Evolutionary conservation across 2,888 invertebrate species (phyloP).

Genomic region (Germaria angustata): DNA sequence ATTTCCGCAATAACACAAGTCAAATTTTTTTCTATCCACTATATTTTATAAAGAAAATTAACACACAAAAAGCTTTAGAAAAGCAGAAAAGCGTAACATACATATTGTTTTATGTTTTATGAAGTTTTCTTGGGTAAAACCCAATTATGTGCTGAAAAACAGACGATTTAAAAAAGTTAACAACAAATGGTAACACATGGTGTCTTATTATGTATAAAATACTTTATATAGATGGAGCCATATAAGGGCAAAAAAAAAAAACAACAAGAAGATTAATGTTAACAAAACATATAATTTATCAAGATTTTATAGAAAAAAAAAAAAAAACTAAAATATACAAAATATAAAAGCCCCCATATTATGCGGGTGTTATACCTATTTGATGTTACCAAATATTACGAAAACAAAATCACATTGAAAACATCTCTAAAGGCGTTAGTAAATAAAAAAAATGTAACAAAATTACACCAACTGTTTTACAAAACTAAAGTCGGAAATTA

Average conservation of each 20-base stretch:
- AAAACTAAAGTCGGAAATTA: not conserved
- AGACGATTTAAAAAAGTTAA: not conserved
- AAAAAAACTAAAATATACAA: too few species aligned
- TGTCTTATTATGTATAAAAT: not conserved
- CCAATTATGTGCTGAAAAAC: slow-evolving; percentile 32
- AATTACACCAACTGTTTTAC: not conserved
- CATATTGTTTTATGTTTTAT: slow-evolving; percentile 24
- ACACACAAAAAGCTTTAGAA: not conserved
- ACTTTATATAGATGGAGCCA: not conserved
- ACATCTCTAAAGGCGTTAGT: slow-evolving; percentile 15
- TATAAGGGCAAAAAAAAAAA: not conserved
- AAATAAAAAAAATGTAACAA: not conserved
- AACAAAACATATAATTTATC: slow-evolving; percentile 48
- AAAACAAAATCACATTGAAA: not conserved
- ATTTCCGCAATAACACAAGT: slow-evolving; percentile 53
- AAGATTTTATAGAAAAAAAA: slow-evolving; percentile 16
- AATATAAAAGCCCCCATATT: slow-evolving; percentile 2
- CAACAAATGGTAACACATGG: slow-evolving; percentile 27
- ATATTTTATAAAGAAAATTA: not conserved
- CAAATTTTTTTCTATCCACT: slow-evolving; percentile 21
- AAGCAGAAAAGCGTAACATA: slow-evolving; percentile 56
- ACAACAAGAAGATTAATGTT: not conserved
- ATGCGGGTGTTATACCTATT: slow-evolving; percentile 58
- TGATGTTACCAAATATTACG: slow-evolving; percentile 84
- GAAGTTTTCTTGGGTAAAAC: slow-evolving; percentile 24